Evolutionary conservation across 2,113 vertebrate genomes (phyloP), one percentile per base, ranked within the genome.

Genomic region (Onychorhynchus coronatus): DNA sequence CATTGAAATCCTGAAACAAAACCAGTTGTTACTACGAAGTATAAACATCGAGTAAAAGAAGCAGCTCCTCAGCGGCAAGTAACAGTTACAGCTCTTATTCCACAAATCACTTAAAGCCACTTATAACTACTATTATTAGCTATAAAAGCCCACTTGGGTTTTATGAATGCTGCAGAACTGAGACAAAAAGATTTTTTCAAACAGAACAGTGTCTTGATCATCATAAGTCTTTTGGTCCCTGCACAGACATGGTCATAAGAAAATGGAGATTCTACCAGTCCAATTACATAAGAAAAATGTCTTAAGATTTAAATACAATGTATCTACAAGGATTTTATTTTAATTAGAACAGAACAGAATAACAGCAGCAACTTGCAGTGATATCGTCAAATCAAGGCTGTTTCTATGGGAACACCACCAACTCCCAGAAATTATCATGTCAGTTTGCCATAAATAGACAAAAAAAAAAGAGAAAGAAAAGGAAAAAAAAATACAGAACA

Each of bases 321-420:
- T 85, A 93, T 88, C 89, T 70, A 67, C 7, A 56, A 93, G 80
- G 87, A 84, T 92, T 96, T 96, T 82, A 71, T 96, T 97, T 95
- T 96, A 92, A 94, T 93, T 92, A 96, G 93, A 96, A 89, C 85
- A 92, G 83, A 93, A 83, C 73, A 93, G 95, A 97, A 81, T 53
- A 96, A 93, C 89, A 91, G 89, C 85, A 96, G 96, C 88, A 94
- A 95, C 89, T 97, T 95, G 84, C 93, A 96, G 96, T 96, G 96
- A 96, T 95, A 93, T 94, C 91, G 80, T 74, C 94, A 97, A 96
- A 97, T 96, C 97, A 96, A 97, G 94, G 92, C 97, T 96, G 98
- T 98, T 98, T 98, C 98, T 96, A 98, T 98, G 96, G 97, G 93
- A 98, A 98, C 97, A 52, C 83, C 88, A 93, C 96, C 96, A 92